Base-by-base conservation (phyloP, 2,113 vertebrate genomes). In the Phrynosoma platyrhinos region DNA sequence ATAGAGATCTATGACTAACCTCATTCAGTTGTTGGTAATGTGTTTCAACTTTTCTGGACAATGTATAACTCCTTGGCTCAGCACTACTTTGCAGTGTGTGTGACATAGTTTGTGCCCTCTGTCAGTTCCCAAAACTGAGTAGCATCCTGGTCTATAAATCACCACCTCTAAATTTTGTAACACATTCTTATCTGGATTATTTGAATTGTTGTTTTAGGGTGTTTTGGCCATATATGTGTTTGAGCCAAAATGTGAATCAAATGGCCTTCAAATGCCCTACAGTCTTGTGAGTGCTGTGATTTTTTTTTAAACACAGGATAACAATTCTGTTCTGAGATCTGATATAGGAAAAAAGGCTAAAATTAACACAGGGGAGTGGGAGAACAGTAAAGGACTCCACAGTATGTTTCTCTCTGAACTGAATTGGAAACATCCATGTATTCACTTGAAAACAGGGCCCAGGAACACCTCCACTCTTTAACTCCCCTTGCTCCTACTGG, bases 391-490 rank as follows among this genome's bases (percentile, higher is more conserved):
- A 80, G 30, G 32, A 23, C 4, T 72, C 66, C 66, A 9, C 16
- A 4, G 47, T 14, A 18, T 71, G 23, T 52, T 14, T 21, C 10
- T 32, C 55, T 9, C 2, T 80, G 32, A n/a, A 58, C 42, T 80
- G 2, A 25, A 27, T 10, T 14, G 12, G 77, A 71, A 20, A 36
- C 47, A 18, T 71, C 32, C n/a, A 2, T 2, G n/a, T 4, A 4
- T 83, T 72, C 30, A 9, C 47, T 30, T 32, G 66, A 87, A 62
- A 72, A 79, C 85, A 80, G 64, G 47, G 55, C 66, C 76, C 58
- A 52, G 85, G 75, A 79, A 47, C 27, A 62, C 47, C 68, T 72
- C 32, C 32, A 32, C 68, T 69, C n/a, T 80, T 55, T 36, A 72
- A 79, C 47, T 58, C 32, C n/a, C 52, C 52, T 40, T 13, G n/a